Conservation (phyloP, 1,140 invertebrate genomes). For the Camponotus vicinus region DNA sequence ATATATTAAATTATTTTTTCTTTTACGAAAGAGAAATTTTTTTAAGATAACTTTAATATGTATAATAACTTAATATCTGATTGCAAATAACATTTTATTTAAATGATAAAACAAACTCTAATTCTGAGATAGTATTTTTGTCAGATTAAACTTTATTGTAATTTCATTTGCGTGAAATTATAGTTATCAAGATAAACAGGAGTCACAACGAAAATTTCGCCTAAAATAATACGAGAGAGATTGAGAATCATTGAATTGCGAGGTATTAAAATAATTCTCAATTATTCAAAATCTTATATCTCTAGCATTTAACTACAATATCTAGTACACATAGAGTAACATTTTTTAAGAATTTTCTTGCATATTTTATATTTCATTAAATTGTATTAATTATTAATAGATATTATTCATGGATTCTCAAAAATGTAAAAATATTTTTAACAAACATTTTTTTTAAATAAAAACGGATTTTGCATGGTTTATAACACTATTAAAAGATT, state of each 20-base stretch:
- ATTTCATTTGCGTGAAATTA: constrained; percentile 38
- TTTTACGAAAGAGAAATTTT: not conserved
- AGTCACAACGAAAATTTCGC: constrained; percentile 42
- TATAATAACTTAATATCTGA: not conserved
- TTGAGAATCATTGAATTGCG: constrained; percentile 38
- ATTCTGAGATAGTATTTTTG: constrained; percentile 29
- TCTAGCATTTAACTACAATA: constrained; percentile 20
- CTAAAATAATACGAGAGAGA: constrained; percentile 47
- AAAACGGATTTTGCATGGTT: not conserved
- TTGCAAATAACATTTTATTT: constrained; percentile 13
- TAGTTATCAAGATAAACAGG: constrained; percentile 26
- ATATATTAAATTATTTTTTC: not conserved
- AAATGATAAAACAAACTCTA: not conserved
- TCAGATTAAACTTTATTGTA: constrained; percentile 49
- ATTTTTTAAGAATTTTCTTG: not conserved
- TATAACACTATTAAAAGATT: not conserved
- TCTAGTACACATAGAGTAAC: not conserved
- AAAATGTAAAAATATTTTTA: no score
- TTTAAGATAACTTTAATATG: not conserved
- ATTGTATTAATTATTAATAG: not conserved
- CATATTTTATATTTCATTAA: not conserved
- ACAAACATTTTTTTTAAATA: no score
- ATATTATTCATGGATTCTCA: not conserved
- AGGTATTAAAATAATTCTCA: constrained; percentile 6
- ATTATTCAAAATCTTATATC: constrained; percentile 25